Conservation (phyloP, 2,797 vertebrate species). For the Sebastes goodei region DNA sequence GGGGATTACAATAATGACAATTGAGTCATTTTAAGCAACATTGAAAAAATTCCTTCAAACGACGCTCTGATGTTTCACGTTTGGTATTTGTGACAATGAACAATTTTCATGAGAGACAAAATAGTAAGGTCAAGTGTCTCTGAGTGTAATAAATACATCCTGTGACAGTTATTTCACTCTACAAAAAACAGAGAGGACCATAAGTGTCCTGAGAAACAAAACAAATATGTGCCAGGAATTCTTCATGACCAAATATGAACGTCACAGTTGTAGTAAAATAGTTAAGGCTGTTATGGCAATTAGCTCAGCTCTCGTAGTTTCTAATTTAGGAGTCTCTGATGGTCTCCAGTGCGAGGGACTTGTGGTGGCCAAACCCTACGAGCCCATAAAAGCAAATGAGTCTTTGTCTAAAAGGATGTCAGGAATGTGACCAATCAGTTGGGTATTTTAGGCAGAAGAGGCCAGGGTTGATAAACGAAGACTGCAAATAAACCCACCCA, state of each 20-base stretch:
- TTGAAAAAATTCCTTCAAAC: slow-evolving; percentile 21
- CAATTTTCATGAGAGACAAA: slow-evolving; percentile 36
- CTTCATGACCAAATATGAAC: slow-evolving; percentile 80
- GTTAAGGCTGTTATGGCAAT: slow-evolving; percentile 63
- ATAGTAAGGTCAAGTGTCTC: slow-evolving; percentile 43
- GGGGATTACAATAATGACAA: slow-evolving; percentile 48
- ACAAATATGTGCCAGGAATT: slow-evolving; percentile 45
- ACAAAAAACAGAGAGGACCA: slow-evolving; percentile 59
- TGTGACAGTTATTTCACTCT: slow-evolving; percentile 49
- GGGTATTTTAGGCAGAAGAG: slow-evolving; percentile 86
- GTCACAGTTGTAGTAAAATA: slow-evolving; percentile 64
- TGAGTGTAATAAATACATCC: slow-evolving; percentile 34
- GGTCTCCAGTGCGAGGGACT: slow-evolving; percentile 66
- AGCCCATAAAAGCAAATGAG: slow-evolving; percentile 73
- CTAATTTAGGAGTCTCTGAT: slow-evolving; percentile 68
- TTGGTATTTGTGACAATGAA: slow-evolving; percentile 31
- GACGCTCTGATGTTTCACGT: slow-evolving; percentile 42
- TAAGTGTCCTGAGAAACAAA: slow-evolving; percentile 68
- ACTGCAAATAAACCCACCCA: slow-evolving; percentile 85
- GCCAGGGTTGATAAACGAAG: slow-evolving; percentile 86
- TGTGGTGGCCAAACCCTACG: slow-evolving; percentile 59
- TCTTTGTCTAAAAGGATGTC: slow-evolving; percentile 82
- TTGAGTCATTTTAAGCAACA: slow-evolving; percentile 44
- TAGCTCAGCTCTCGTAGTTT: slow-evolving; percentile 63
- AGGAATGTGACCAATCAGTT: slow-evolving; percentile 86